These are phyloP conservation scores for Pimephales promelas DNA, from an alignment of 2,113 vertebrate genomes.

Conservation along the genomic window DNA sequence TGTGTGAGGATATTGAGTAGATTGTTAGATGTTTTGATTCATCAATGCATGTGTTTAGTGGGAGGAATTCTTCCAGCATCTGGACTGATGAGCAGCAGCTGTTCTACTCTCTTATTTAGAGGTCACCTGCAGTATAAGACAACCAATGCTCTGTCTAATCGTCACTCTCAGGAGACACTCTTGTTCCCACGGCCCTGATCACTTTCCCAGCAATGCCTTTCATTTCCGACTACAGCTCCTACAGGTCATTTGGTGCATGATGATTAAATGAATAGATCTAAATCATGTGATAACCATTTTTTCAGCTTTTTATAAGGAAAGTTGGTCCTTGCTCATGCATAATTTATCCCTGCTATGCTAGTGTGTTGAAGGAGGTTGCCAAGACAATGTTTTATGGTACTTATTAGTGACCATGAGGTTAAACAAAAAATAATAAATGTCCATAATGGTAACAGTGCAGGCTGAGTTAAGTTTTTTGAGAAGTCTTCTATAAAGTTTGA, in stretches of 20 bases:
- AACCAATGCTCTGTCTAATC: constrained; percentile 20
- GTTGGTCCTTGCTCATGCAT: neutral
- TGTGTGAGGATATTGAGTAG: neutral
- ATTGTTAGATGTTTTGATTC: neutral
- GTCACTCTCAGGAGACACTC: neutral
- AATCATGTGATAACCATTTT: neutral
- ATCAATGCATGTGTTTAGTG: neutral
- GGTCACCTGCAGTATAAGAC: neutral
- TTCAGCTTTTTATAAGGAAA: neutral
- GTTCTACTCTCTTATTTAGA: constrained; percentile 41
- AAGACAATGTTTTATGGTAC: neutral
- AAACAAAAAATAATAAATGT: neutral
- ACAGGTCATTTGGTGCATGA: neutral
- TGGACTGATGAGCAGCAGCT: constrained; percentile 13
- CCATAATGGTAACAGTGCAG: neutral
- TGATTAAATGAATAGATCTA: neutral
- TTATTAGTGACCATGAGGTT: neutral
- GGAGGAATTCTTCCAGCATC: constrained; percentile 29
- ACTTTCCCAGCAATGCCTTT: neutral
- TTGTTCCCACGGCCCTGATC: constrained; percentile 17
- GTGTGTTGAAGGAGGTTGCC: neutral
- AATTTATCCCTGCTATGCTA: neutral
- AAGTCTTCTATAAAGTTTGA: neutral
- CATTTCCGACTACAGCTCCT: neutral
- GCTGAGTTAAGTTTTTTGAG: neutral